A percentile compares a stretch with the other conserved stretches of the same genome.
Conservation (phyloP, 2,113 vertebrate species). For the Antigone vipio region DNA sequence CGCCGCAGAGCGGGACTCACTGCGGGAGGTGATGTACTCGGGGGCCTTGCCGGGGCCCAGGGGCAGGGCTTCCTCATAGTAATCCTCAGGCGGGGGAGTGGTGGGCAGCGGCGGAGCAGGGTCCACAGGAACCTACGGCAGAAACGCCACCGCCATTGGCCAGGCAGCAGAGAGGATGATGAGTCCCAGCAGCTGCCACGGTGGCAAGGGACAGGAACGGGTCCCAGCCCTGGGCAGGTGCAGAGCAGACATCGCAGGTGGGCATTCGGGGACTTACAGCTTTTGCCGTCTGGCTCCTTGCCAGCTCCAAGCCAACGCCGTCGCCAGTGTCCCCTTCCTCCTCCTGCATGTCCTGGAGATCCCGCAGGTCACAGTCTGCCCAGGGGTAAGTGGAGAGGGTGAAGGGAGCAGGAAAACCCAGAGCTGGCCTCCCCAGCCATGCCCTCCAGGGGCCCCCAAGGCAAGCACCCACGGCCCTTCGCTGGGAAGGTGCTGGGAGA, state of each 20-base stretch:
- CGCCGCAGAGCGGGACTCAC: constrained; percentile 68
- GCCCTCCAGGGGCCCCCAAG: not conserved
- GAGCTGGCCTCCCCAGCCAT: not conserved
- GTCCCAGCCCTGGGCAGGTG: not conserved
- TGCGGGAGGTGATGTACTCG: constrained; percentile 89
- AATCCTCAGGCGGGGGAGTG: constrained; percentile 92
- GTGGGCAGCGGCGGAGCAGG: constrained; percentile 88
- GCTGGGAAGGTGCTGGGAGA: not conserved
- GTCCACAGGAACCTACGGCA: constrained; percentile 76
- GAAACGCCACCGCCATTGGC: not conserved
- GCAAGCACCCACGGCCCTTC: not conserved
- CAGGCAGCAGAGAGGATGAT: not conserved
- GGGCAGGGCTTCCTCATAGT: constrained; percentile 96
- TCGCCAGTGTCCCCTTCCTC: constrained; percentile 80
- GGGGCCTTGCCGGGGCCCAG: constrained; percentile 88
- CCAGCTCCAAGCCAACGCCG: constrained; percentile 54
- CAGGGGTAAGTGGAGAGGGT: not conserved
- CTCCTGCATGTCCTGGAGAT: constrained; percentile 87
- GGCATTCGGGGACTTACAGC: constrained; percentile 41
- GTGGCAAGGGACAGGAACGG: not conserved
- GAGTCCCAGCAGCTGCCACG: not conserved
- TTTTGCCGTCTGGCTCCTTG: constrained; percentile 32
- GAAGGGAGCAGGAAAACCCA: not conserved
- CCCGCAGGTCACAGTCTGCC: constrained; percentile 89
- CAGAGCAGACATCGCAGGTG: not conserved